A percentile compares a stretch with the other conserved stretches of the same genome.
Conservation (phyloP, 2,797 vertebrate genomes). For the Acanthurus tractus region DNA sequence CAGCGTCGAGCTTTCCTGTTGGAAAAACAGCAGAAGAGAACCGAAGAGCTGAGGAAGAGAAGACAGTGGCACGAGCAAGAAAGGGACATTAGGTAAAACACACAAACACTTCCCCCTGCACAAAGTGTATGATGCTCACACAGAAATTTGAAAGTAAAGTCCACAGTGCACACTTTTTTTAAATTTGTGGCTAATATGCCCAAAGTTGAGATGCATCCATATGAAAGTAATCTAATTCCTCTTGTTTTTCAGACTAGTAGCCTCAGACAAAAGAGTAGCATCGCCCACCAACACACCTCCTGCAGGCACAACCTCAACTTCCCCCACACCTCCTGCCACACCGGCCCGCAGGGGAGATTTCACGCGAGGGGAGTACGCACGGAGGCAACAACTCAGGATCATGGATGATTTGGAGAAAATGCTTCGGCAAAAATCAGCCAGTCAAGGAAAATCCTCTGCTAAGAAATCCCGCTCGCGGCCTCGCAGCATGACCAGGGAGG, state of each 20-base stretch:
- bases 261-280: conserved; percentile 42
- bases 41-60: conserved; percentile 87
- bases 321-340: conserved; percentile 80
- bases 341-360: conserved; percentile 87
- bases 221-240: background rate
- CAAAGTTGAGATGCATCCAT: background rate
- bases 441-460: conserved; percentile 55
- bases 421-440: conserved; percentile 83
- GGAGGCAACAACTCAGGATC: conserved; percentile 89
- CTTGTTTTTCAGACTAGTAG: conserved; percentile 53
- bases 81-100: conserved; percentile 83
- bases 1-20: conserved; percentile 88
- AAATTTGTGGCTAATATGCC: background rate
- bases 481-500: conserved; percentile 89
- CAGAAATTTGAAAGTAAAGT: no score
- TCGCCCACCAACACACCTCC: conserved; percentile 72
- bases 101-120: background rate
- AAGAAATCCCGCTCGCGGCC: conserved; percentile 85
- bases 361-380: conserved; percentile 87
- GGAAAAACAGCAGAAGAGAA: conserved; percentile 90
- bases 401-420: conserved; percentile 93
- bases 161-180: no score
- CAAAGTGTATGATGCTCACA: background rate
- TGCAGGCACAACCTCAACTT: conserved; percentile 63
- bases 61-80: conserved; percentile 88